Conservation (phyloP, 2,113 vertebrate genomes). For the Solea senegalensis region DNA sequence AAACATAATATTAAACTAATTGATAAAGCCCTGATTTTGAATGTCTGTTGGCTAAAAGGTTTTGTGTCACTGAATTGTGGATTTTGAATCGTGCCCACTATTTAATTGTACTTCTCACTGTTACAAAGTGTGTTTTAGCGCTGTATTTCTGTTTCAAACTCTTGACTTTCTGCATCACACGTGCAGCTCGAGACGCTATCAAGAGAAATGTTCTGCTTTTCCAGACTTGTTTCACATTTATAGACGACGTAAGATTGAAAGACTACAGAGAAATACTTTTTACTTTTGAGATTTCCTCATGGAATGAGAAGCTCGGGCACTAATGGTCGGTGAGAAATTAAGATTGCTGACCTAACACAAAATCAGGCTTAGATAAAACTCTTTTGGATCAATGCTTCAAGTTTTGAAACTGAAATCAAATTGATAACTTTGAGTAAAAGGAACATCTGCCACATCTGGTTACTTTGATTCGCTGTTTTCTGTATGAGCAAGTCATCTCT, state of each 20-base stretch:
- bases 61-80: neutral
- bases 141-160: conserved; percentile 1
- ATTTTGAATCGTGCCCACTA: neutral
- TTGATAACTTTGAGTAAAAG: neutral
- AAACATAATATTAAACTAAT: too few species aligned
- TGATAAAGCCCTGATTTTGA: too few species aligned
- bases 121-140: neutral
- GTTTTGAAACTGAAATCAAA: neutral
- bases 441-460: neutral
- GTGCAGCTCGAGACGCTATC: neutral
- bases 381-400: neutral
- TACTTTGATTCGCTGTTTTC: neutral
- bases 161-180: neutral
- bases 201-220: neutral
- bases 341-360: conserved; percentile 2
- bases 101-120: neutral
- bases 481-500: neutral
- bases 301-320: neutral
- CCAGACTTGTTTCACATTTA: neutral
- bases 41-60: neutral
- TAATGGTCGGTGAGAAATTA: conserved; percentile 4
- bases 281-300: neutral
- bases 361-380: conserved; percentile 3
- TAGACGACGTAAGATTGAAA: neutral
- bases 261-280: neutral